Base-by-base conservation (phyloP, 2,113 vertebrate species). In the Jacana jacana region DNA sequence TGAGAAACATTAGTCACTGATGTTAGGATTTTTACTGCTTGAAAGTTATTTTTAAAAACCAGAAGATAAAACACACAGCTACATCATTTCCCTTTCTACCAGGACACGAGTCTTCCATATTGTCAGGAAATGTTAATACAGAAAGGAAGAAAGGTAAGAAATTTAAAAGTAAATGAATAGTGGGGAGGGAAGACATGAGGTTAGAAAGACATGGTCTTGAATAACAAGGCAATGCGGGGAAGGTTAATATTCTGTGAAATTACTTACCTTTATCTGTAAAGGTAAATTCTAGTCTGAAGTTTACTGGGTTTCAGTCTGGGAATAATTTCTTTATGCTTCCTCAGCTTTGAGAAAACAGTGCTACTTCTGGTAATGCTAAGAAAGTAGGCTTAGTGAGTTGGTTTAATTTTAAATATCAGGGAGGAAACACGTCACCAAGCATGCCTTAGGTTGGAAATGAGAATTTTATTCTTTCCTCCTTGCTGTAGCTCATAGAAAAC, bases 241-340 rank as follows among this genome's bases (percentile, higher is more conserved):
- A 88, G n/a, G 49, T 82, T 80, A 93, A 91, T 69, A 87, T 27
- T 80, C 71, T 85, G 19, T 82, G 54, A 91, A 89, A 95, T 85
- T 77, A 83, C 88, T 86, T 93, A 94, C 82, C 68, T 90, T 86
- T 91, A 77, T 35, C 40, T 94, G 40, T 27, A 70, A 76, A 85
- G 84, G 72, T 73, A 93, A 94, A 83, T 82, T 86, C 58, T 80
- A 69, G n/a, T n/a, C 37, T 88, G 28, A 86, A 93, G 66, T 93
- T 80, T 69, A 88, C 66, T 70, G 39, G n/a, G 44, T 91, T 93
- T 90, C 64, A 86, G 28, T 63, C 46, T 83, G 30, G 48, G 33
- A 81, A 63, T 80, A 91, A 82, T 80, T 81, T 65, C 17, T 79
- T 77, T 61, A 24, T 81, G 69, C 18, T 91, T 72, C 37, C 33